These are phyloP conservation scores for Metopolophium dirhodum DNA, from an alignment of 1,140 invertebrate genomes.

Conservation along the genomic window DNA sequence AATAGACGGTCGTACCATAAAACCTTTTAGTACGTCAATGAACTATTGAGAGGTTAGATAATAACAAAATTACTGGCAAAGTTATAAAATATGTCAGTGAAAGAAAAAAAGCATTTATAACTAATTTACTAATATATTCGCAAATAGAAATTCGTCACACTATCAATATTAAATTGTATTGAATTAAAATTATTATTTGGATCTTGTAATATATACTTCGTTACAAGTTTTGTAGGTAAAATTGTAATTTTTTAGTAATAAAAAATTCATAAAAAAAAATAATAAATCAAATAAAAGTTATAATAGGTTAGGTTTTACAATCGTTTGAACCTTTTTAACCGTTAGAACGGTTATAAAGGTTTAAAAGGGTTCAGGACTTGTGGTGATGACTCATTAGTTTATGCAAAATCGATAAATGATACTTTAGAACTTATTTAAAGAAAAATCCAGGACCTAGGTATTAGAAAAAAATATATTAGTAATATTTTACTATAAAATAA, in stretches of 20 bases:
- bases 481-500: background rate
- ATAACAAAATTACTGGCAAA: background rate
- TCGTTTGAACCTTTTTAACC: background rate
- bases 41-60: background rate
- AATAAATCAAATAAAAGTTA: background rate
- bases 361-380: background rate
- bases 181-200: background rate
- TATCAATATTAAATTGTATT: background rate
- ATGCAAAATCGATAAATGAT: background rate
- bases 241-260: background rate
- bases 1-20: background rate
- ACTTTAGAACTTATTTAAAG: background rate
- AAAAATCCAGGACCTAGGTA: background rate
- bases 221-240: background rate
- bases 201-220: background rate
- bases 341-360: background rate
- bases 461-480: background rate
- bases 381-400: background rate
- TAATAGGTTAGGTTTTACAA: background rate
- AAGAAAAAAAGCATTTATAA: background rate
- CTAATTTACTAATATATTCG: background rate
- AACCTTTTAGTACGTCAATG: background rate
- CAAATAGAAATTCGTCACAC: background rate
- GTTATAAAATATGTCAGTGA: background rate
- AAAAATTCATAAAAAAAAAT: background rate